Percentiles rank a stretch among this genome's conserved stretches.
Conservation (phyloP, 2,888 invertebrate genomes). For the Caenorhabditis sinica region DNA sequence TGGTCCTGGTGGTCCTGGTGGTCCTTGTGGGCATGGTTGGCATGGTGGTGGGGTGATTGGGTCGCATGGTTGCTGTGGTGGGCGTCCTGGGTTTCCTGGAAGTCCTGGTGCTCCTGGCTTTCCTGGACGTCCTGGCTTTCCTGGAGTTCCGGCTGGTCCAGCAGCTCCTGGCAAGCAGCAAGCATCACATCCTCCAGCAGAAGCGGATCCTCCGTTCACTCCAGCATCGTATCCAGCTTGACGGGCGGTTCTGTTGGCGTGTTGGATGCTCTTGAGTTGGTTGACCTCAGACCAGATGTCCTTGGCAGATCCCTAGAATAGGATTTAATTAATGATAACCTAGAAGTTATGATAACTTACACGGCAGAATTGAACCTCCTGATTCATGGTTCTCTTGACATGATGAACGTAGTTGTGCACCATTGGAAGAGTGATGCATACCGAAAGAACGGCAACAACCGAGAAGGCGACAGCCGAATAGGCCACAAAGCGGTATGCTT, state of each 20-base stretch:
- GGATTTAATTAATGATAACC: neutral
- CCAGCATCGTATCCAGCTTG: slow-evolving; percentile 73
- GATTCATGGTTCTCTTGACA: slow-evolving; percentile 73
- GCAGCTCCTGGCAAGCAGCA: slow-evolving; percentile 79
- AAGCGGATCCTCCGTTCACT: slow-evolving; percentile 65
- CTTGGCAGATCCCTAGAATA: slow-evolving; percentile 68
- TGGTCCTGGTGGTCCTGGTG: slow-evolving; percentile 76
- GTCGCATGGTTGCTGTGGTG: slow-evolving; percentile 80
- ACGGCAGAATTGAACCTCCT: slow-evolving; percentile 72
- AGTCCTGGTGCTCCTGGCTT: slow-evolving; percentile 77
- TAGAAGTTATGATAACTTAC: slow-evolving; percentile 40
- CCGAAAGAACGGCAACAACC: slow-evolving; percentile 73
- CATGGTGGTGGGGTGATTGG: slow-evolving; percentile 79
- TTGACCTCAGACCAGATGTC: slow-evolving; percentile 74
- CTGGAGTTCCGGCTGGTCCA: slow-evolving; percentile 75
- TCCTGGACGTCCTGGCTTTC: slow-evolving; percentile 74
- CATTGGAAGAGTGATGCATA: slow-evolving; percentile 74
- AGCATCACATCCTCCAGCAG: slow-evolving; percentile 76
- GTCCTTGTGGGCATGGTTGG: slow-evolving; percentile 79
- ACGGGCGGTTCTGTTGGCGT: slow-evolving; percentile 77
- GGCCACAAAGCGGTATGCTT: slow-evolving; percentile 75
- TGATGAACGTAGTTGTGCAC: slow-evolving; percentile 75
- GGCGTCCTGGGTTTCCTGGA: slow-evolving; percentile 77
- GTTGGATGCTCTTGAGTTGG: slow-evolving; percentile 70
- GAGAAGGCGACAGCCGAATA: slow-evolving; percentile 76